A percentile compares a stretch with the other conserved stretches of the same genome.
phyloP scores from a whole-genome alignment of 2,888 invertebrate species.

The Drosophila longiperda region DNA sequence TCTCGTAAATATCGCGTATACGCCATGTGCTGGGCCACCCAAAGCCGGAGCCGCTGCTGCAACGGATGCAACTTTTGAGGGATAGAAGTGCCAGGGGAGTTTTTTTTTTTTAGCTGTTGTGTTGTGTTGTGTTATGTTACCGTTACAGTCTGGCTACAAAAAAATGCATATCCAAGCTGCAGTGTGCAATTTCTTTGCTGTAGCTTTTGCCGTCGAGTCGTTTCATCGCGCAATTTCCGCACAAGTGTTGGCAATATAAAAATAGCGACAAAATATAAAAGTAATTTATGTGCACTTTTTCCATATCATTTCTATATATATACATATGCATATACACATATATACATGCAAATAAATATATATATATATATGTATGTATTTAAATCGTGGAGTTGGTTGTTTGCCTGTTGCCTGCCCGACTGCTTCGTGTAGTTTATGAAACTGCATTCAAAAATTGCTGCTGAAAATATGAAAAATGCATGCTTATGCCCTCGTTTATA shows the following conservation, averaged over 20 bases:
- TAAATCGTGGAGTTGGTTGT: conserved; percentile 12
- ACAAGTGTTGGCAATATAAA: conserved; percentile 81
- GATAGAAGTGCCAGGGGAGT: not conserved
- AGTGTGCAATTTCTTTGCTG: conserved; percentile 57
- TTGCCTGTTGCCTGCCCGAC: conserved; percentile 15
- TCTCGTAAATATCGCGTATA: conserved; percentile 70
- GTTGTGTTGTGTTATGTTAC: conserved; percentile 26
- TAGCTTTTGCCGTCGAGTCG: conserved; percentile 53
- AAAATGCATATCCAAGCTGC: conserved; percentile 64
- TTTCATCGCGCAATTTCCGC: conserved; percentile 80
- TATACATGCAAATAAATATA: conserved; percentile 1
- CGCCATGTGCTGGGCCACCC: conserved; percentile 37
- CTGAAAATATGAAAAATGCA: conserved; percentile 68
- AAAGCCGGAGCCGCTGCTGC: conserved; percentile 15
- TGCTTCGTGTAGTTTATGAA: conserved; percentile 52
- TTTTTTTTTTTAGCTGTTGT: conserved; percentile 10
- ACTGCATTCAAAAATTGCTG: conserved; percentile 53
- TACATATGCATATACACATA: conserved; percentile 8
- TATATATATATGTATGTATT: conserved; percentile 5
- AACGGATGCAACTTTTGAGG: conserved; percentile 33
- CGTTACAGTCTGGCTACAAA: conserved; percentile 62
- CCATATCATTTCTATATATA: conserved; percentile 74
- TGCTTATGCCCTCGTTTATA: conserved; percentile 76
- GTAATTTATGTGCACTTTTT: conserved; percentile 77
- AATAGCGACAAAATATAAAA: conserved; percentile 80